Conservation (phyloP, 2,888 invertebrate species). For the Deilephila elpenor region DNA sequence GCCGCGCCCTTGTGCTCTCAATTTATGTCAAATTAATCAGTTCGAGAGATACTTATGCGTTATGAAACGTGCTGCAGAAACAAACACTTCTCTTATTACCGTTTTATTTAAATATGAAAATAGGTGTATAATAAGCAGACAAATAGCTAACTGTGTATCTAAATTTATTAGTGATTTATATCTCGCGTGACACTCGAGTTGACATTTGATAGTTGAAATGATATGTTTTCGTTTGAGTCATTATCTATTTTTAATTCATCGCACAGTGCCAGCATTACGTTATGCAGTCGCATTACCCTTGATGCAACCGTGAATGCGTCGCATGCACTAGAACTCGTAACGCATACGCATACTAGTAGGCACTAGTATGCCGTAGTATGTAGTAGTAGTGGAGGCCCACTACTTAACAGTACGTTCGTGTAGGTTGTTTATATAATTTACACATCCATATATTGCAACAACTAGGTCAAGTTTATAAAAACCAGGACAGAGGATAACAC, state of each 20-base stretch:
- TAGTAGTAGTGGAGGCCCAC: no score
- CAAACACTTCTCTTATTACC: no score
- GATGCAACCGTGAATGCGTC: conserved; percentile 57
- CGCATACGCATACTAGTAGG: conserved; percentile 57
- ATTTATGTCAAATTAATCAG: conserved; percentile 23
- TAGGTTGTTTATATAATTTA: conserved; percentile 62
- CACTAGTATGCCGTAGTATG: no score
- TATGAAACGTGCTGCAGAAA: background rate
- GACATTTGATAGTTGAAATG: background rate
- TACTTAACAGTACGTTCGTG: conserved; percentile 60
- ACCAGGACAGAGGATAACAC: conserved; percentile 80
- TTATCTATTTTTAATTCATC: conserved; percentile 28
- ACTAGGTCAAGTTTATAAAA: conserved; percentile 79
- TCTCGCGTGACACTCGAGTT: background rate
- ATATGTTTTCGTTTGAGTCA: conserved; percentile 18
- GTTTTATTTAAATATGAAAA: no score
- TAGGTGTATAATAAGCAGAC: background rate
- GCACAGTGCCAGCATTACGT: conserved; percentile 34
- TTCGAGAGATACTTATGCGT: background rate
- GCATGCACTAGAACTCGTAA: conserved; percentile 45
- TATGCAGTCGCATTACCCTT: conserved; percentile 54
- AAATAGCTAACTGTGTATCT: background rate
- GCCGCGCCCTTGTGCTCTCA: conserved; percentile 34
- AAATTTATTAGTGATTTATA: background rate
- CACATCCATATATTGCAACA: conserved; percentile 61